Evolutionary conservation across 2,888 invertebrate genomes (phyloP).

Genomic region (Caenorhabditis sp.): DNA sequence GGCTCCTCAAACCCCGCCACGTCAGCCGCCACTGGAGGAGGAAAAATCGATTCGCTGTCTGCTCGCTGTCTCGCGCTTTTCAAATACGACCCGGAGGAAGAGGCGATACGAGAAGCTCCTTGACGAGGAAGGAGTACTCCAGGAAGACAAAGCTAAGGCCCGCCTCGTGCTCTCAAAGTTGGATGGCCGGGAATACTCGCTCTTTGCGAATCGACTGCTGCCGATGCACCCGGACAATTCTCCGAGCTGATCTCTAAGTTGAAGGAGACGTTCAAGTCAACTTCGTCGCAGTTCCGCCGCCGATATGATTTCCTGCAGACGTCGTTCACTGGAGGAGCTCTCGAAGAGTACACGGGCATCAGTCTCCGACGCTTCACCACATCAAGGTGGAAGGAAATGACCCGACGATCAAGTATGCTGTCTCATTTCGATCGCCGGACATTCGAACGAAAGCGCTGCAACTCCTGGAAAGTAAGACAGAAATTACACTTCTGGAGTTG

Average conservation of each 20-base stretch:
- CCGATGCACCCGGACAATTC: not conserved
- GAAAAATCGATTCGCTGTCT: too few species aligned
- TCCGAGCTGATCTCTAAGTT: not conserved
- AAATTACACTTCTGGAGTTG: not conserved
- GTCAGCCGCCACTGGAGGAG: too few species aligned
- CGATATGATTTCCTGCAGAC: not conserved
- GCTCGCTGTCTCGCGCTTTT: too few species aligned
- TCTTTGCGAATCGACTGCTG: not conserved
- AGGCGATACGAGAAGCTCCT: too few species aligned
- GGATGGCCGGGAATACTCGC: not conserved
- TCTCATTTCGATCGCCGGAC: constrained; percentile 1
- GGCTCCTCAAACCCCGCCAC: too few species aligned
- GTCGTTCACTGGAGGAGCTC: not conserved
- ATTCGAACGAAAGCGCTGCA: constrained; percentile 4
- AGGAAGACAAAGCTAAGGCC: too few species aligned
- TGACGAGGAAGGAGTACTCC: too few species aligned
- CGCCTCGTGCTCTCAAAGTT: not conserved
- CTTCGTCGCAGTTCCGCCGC: not conserved
- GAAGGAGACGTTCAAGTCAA: not conserved
- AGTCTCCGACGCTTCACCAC: not conserved
- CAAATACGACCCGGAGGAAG: too few species aligned
- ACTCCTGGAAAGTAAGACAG: not conserved
- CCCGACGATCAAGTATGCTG: constrained; percentile 3
- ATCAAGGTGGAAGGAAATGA: constrained; percentile 12
- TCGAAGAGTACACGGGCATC: constrained; percentile 7